Base-by-base conservation (phyloP, 92 coral and sea anemone species). In the Phymanthus crucifer region DNA sequence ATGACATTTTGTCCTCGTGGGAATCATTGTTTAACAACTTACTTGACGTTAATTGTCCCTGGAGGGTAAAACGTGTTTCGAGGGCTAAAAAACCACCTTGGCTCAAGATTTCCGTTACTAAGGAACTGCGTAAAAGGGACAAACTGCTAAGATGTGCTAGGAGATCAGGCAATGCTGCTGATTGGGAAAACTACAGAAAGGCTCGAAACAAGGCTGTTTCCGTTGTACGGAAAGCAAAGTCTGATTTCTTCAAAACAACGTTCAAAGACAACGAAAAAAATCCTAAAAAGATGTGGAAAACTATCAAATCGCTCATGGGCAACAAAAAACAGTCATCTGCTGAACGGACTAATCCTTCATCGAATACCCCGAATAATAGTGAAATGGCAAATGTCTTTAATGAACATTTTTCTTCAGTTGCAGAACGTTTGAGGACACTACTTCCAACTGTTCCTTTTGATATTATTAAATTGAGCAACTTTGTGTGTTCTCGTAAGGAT, bases 401-500 rank as follows among this genome's bases (percentile, higher is more conserved):
- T 84, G 2, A 38, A 29, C 81, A 83, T 40, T 83, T 87, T 32
- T 58, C 78, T 50, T 34, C 90, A n/a, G 70, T 86, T 61, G 90
- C 90, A 12, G 87, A 82, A 40, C 72, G 77, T 40, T 83, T 76
- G 80, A 45, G 83, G 65, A 29, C 32, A 6, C 33, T 87, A 31
- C 43, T 86, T 37, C 89, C 86, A 26, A 26, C 76, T 8, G 77
- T 61, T 6, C 34, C 36, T 7, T 83, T 64, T 68, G 82, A 77
- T 46, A 82, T 40, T 32, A 33, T 77, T 38, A 87, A 83, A 21
- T 77, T 82, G 70, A 45, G 61, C 14, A 35, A 87, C 31, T 87
- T 82, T 54, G 90, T 87, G 14, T 57, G 66, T 61, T 87, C 91
- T n/a, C 75, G 75, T 70, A 84, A 83, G 64, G 85, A 88, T 46